Base-by-base conservation (phyloP, 2,113 vertebrate genomes). In the Trichechus manatus region DNA sequence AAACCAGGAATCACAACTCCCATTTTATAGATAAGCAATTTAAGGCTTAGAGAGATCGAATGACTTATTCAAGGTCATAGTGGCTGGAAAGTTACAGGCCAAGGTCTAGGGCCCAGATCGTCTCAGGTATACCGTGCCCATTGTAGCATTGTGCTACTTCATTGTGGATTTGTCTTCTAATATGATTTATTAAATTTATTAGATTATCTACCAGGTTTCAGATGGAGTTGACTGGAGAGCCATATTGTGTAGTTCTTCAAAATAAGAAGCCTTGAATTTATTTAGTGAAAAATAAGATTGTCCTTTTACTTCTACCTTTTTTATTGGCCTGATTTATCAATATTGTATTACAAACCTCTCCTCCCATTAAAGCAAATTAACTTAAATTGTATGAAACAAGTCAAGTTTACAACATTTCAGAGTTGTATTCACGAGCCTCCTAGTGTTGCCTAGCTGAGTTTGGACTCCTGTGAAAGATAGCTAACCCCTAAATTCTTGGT, bases 361-460 rank as follows among this genome's bases (percentile, higher is more conserved):
- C 91, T 95, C 42, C 53, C 70, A 89, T 95, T 92, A 94, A 86
- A 94, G 31, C 72, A 82, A 84, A 94, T 97, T 36, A 81, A 66
- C 53, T 93, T 47, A 74, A 33, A 39, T 89, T 93, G 29, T 82
- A 89, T 81, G 44, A 74, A 96, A 56, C 39, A 11, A 95, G n/a
- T 95, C 53, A 96, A 47, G 39, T 93, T 93, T 97, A 84, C 5
- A 44, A 36, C 78, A 59, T 94, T 95, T 94, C 25, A 72, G 31
- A 61, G 81, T 97, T 96, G 31, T 8, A 92, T 93, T 97, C 80
- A 88, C 59, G 79, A 84, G 79, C 86, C 98, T 92, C 44, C 86
- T 96, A 50, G 83, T 97, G 81, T 97, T 97, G 95, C n/a, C 82
- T 97, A 56, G 56, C 3, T 0, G 82, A 97, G 42, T 89, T 63